phyloP scores from a whole-genome alignment of 1,140 invertebrate genomes.

The Acyrthosiphon pisum region DNA sequence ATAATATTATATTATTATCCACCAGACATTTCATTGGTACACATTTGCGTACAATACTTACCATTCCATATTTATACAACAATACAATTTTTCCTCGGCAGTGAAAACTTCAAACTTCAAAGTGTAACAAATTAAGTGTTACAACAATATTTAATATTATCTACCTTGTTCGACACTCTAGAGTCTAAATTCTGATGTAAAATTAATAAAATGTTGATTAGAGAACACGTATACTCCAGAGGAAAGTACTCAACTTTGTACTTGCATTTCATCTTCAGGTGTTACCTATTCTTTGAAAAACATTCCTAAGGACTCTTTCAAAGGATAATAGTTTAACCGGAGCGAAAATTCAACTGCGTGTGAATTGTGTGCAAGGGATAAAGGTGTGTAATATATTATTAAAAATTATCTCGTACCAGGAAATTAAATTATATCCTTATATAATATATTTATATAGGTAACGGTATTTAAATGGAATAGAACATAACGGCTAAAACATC shows the following conservation, averaged over 20 bases:
- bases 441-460: not conserved
- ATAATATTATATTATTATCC: not conserved
- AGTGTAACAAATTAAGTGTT: not conserved
- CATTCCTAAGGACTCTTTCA: not conserved
- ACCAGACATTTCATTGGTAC: not conserved
- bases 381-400: not conserved
- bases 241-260: not conserved
- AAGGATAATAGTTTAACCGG: not conserved
- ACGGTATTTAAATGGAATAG: not conserved
- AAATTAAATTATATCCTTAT: not conserved
- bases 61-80: not conserved
- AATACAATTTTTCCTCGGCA: not conserved
- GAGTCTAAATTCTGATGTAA: not conserved
- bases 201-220: conserved; percentile 30
- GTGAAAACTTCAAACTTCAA: not conserved
- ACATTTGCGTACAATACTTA: not conserved
- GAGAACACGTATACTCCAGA: not conserved
- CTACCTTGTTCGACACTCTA: not conserved
- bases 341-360: not conserved
- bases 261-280: not conserved
- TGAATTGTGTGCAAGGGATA: not conserved
- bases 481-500: not conserved
- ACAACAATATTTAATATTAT: not conserved
- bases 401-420: not conserved
- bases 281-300: not conserved